Evolutionary conservation across 2,888 invertebrate genomes (phyloP).

Genomic region (Caradrina clavipalpis): DNA sequence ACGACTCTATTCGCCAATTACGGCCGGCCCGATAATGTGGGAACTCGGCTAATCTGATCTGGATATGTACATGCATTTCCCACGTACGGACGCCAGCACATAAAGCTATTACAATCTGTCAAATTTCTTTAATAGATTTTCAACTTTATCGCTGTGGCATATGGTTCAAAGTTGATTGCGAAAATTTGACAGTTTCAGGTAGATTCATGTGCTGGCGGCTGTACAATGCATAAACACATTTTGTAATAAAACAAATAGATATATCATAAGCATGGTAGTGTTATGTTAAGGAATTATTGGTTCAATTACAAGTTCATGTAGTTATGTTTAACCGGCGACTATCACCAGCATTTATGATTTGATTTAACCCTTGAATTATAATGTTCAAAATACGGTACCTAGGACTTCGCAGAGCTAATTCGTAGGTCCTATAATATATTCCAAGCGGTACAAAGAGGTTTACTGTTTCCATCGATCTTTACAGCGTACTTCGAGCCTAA

Average conservation of each 20-base stretch:
- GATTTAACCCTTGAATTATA: conserved; percentile 14
- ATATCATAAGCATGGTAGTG: not conserved
- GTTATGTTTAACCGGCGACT: conserved; percentile 3
- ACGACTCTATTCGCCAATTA: conserved; percentile 43
- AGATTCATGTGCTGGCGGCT: too few species aligned
- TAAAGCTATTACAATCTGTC: too few species aligned
- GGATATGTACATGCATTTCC: conserved; percentile 41
- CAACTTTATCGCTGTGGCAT: too few species aligned
- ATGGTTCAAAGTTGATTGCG: too few species aligned
- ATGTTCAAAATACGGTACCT: not conserved
- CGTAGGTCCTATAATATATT: not conserved
- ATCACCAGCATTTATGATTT: conserved; percentile 1
- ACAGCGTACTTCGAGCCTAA: conserved; percentile 33
- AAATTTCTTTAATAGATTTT: too few species aligned
- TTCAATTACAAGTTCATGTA: conserved; percentile 10
- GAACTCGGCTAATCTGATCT: conserved; percentile 43
- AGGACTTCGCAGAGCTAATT: conserved; percentile 5
- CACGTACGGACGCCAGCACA: too few species aligned
- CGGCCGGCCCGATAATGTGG: conserved; percentile 5
- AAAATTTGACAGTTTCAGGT: too few species aligned
- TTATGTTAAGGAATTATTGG: not conserved
- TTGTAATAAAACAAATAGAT: conserved; percentile 11
- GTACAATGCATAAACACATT: conserved; percentile 28
- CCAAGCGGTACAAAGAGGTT: not conserved
- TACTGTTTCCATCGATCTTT: conserved; percentile 36